Conservation (phyloP, 2,888 invertebrate genomes). For the Anticlea derivata region DNA sequence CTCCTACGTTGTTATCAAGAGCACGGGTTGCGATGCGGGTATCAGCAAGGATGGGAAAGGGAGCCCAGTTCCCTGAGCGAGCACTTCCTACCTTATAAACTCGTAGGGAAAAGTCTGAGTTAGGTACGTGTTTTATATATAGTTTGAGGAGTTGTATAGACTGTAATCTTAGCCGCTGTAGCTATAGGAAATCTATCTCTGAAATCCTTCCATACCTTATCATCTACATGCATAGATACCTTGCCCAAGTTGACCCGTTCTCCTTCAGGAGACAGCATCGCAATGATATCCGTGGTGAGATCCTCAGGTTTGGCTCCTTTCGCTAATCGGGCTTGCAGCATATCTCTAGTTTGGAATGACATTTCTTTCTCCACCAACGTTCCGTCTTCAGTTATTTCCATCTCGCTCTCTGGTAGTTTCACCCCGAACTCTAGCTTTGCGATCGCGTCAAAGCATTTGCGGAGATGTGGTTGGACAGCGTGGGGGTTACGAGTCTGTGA, state of each 20-base stretch:
- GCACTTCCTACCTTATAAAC: no score
- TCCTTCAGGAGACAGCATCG: constrained; percentile 95
- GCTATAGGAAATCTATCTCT: no score
- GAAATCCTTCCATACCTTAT: no score
- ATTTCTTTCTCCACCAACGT: constrained; percentile 70
- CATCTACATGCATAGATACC: no score
- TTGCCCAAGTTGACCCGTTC: constrained; percentile 91
- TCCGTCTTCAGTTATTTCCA: constrained; percentile 81
- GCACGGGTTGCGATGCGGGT: no score
- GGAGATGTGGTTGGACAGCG: constrained; percentile 94
- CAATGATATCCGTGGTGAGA: constrained; percentile 92
- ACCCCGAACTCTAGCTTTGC: constrained; percentile 90
- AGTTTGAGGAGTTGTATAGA: no score
- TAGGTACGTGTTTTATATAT: no score
- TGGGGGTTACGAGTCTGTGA: constrained; percentile 91
- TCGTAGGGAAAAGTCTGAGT: no score
- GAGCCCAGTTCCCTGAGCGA: no score
- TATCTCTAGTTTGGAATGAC: constrained; percentile 70
- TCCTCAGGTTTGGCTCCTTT: constrained; percentile 71
- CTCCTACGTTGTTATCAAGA: no score
- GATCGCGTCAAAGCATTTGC: constrained; percentile 95
- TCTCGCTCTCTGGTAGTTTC: constrained; percentile 76
- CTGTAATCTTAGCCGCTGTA: no score
- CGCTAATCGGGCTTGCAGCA: constrained; percentile 68
- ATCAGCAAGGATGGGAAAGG: no score